phyloP scores from a whole-genome alignment of 2,797 vertebrate species.

The Adrianichthys oophorus region DNA sequence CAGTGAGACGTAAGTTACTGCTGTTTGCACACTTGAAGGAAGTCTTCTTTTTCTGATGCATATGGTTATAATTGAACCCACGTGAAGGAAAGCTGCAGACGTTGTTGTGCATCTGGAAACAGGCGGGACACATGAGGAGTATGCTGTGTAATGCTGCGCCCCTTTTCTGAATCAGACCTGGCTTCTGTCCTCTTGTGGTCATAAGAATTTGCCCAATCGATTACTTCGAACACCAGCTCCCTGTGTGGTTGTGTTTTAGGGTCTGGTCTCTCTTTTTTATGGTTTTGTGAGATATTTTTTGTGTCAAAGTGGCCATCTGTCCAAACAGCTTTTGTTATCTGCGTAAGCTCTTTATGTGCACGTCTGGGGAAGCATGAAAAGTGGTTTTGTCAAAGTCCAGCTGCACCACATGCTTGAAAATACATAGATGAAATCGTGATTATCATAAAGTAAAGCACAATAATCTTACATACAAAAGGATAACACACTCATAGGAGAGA shows the following conservation, averaged over 20 bases:
- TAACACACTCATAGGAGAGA: slow-evolving; percentile 30
- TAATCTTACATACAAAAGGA: slow-evolving; percentile 2
- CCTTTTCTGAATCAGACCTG: slow-evolving; percentile 37
- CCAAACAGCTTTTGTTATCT: slow-evolving; percentile 59
- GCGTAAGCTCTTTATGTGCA: slow-evolving; percentile 43
- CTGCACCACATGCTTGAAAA: slow-evolving; percentile 43
- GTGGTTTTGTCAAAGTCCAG: slow-evolving; percentile 27
- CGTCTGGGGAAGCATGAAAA: slow-evolving; percentile 28
- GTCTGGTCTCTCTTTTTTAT: slow-evolving; percentile 37
- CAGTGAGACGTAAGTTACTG: slow-evolving; percentile 91
- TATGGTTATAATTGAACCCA: slow-evolving; percentile 41
- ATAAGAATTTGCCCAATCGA: slow-evolving; percentile 23
- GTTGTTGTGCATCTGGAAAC: slow-evolving; percentile 49
- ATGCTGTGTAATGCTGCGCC: slow-evolving; percentile 30
- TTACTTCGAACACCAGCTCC: slow-evolving; percentile 29
- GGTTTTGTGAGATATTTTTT: slow-evolving; percentile 51
- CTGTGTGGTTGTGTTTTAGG: slow-evolving; percentile 29
- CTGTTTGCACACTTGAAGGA: slow-evolving; percentile 25
- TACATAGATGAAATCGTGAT: slow-evolving; percentile 15
- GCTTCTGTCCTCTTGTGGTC: slow-evolving; percentile 30
- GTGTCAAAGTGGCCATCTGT: slow-evolving; percentile 70
- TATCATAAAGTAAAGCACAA: not conserved
- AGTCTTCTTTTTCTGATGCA: slow-evolving; percentile 37
- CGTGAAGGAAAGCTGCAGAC: slow-evolving; percentile 42
- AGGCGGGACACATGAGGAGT: slow-evolving; percentile 34